These are phyloP conservation scores for Anaspis maculata DNA, from an alignment of 2,888 invertebrate species.

Conservation along the genomic window DNA sequence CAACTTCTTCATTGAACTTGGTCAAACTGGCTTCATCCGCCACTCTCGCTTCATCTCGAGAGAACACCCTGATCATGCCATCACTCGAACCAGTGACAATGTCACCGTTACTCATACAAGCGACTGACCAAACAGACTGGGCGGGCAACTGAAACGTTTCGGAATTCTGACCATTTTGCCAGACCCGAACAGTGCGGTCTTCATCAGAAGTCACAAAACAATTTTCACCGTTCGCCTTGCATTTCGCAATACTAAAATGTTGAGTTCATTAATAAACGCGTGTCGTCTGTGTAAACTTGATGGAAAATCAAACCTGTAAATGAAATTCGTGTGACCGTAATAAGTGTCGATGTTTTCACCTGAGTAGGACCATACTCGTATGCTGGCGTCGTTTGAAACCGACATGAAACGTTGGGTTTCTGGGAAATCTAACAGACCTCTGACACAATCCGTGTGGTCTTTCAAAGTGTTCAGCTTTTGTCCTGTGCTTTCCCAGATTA, in stretches of 20 bases:
- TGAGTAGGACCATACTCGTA: slow-evolving; percentile 74
- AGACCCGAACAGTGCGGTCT: slow-evolving; percentile 76
- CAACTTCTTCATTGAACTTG: slow-evolving; percentile 66
- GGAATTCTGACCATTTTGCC: slow-evolving; percentile 55
- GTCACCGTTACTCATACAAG: slow-evolving; percentile 76
- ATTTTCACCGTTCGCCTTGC: slow-evolving; percentile 46
- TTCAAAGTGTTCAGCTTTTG: slow-evolving; percentile 55
- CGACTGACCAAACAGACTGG: slow-evolving; percentile 84
- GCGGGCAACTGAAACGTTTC: slow-evolving; percentile 71
- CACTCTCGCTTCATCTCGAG: slow-evolving; percentile 58
- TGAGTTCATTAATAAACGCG: slow-evolving; percentile 1
- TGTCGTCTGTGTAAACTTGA: too few species aligned
- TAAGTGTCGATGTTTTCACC: slow-evolving; percentile 71
- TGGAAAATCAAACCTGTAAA: too few species aligned
- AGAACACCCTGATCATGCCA: slow-evolving; percentile 80
- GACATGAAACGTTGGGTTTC: slow-evolving; percentile 73
- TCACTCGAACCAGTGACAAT: slow-evolving; percentile 87
- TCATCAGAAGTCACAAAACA: slow-evolving; percentile 77
- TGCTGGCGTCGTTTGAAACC: slow-evolving; percentile 85
- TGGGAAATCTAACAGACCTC: slow-evolving; percentile 62
- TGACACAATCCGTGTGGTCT: slow-evolving; percentile 90
- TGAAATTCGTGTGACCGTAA: slow-evolving; percentile 81
- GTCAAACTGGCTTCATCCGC: slow-evolving; percentile 56
- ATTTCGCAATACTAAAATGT: slow-evolving; percentile 48
- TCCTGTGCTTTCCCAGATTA: slow-evolving; percentile 70